These are phyloP conservation scores for Drosophila nebulosa DNA, from an alignment of 1,140 invertebrate species.

Conservation along the genomic window DNA sequence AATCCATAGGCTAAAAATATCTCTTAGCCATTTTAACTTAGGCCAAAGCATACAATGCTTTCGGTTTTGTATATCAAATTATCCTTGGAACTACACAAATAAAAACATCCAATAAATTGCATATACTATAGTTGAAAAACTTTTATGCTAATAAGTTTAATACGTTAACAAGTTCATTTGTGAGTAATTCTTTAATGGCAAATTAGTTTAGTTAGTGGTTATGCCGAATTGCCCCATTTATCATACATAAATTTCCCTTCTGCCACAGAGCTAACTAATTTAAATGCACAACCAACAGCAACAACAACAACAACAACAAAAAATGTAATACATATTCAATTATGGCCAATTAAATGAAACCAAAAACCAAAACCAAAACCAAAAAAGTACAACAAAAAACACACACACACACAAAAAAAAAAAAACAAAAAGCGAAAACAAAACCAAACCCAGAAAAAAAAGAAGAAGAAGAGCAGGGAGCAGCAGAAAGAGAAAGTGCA, in stretches of 20 bases:
- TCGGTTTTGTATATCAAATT: too few species aligned
- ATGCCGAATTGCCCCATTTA: neutral
- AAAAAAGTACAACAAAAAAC: too few species aligned
- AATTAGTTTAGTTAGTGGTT: neutral
- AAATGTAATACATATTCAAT: constrained; percentile 40
- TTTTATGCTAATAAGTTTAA: too few species aligned
- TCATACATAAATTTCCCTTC: neutral
- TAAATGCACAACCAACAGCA: neutral
- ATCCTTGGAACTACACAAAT: too few species aligned
- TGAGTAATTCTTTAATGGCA: neutral
- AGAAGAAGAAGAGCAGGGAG: neutral
- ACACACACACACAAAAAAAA: too few species aligned
- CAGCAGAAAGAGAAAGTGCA: neutral
- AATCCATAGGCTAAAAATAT: too few species aligned
- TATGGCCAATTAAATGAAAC: constrained; percentile 60
- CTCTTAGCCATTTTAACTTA: too few species aligned
- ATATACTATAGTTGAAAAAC: too few species aligned
- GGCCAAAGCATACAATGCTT: too few species aligned
- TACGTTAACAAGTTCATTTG: too few species aligned
- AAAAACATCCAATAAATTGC: too few species aligned
- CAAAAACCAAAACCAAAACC: constrained; percentile 24
- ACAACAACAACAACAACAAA: neutral
- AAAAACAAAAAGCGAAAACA: too few species aligned
- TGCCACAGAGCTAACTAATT: neutral
- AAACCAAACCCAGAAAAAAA: neutral